Conservation (phyloP, 2,888 invertebrate genomes). For the Iselma pallidipennis region DNA sequence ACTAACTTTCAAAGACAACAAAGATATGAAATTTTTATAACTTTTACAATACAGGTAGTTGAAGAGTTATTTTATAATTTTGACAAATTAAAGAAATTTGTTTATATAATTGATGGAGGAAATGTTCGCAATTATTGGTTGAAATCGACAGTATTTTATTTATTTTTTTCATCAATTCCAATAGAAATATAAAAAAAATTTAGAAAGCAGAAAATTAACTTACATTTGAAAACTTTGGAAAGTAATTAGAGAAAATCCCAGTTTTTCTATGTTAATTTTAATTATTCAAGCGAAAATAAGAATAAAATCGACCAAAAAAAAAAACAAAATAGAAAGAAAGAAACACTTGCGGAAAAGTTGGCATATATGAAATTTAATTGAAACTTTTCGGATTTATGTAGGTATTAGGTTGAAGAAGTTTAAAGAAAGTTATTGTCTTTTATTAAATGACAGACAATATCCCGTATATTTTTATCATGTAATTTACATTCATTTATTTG, state of each 20-base stretch:
- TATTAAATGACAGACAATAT: neutral
- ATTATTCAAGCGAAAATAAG: neutral
- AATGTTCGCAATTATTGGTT: neutral
- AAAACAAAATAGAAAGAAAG: too few relatives aligned
- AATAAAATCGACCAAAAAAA: too few relatives aligned
- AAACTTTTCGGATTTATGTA: too few relatives aligned
- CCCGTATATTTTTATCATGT: slow-evolving; percentile 8
- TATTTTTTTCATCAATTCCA: neutral
- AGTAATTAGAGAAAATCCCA: neutral
- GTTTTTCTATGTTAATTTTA: neutral
- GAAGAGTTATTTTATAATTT: neutral
- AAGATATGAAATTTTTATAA: neutral
- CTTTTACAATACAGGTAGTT: neutral
- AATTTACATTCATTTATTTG: slow-evolving; percentile 23
- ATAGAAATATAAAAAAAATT: neutral
- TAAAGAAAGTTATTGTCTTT: neutral
- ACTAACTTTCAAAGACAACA: neutral
- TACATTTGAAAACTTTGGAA: slow-evolving; percentile 2
- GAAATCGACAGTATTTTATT: slow-evolving; percentile 1
- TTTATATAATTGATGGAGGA: neutral
- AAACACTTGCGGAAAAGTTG: neutral
- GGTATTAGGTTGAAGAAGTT: too few relatives aligned
- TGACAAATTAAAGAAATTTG: neutral
- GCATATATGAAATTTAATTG: neutral
- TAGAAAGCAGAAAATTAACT: slow-evolving; percentile 2